These are phyloP conservation scores for Dasypolia templi DNA, from an alignment of 2,888 invertebrate genomes.

Conservation along the genomic window DNA sequence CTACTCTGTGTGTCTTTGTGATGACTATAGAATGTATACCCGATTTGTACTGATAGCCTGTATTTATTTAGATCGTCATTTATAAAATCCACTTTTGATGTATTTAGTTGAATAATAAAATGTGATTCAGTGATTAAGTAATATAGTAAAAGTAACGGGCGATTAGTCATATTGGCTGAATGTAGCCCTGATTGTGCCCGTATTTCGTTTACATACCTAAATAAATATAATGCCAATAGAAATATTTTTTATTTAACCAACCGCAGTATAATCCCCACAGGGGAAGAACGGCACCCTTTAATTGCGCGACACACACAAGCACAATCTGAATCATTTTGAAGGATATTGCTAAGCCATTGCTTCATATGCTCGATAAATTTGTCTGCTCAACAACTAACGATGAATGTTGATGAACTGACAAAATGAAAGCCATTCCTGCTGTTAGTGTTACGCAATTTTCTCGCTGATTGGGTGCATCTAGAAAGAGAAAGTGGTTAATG, in stretches of 20 bases:
- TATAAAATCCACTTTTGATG: conserved; percentile 64
- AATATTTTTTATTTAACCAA: conserved; percentile 45
- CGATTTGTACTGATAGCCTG: conserved; percentile 44
- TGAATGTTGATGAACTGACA: no score
- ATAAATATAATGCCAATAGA: conserved; percentile 83
- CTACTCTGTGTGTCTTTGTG: conserved; percentile 14
- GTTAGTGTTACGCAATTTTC: no score
- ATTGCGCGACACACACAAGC: no score
- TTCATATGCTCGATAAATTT: no score
- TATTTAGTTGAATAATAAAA: conserved; percentile 74
- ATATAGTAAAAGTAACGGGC: conserved; percentile 66
- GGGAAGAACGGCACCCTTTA: no score
- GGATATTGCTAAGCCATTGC: no score
- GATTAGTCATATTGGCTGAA: conserved; percentile 79
- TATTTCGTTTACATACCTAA: conserved; percentile 82
- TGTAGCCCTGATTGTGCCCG: conserved; percentile 72
- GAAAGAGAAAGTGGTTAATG: background rate
- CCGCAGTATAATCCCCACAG: no score
- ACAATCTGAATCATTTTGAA: no score
- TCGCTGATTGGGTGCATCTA: background rate
- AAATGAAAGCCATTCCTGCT: no score
- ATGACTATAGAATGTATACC: conserved; percentile 12
- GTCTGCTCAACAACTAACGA: no score
- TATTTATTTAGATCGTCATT: conserved; percentile 50
- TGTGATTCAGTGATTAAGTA: conserved; percentile 72